A percentile compares a stretch with the other conserved stretches of the same genome.
phyloP scores from a whole-genome alignment of 2,888 invertebrate genomes.

The Nemotelus pantherinus region DNA sequence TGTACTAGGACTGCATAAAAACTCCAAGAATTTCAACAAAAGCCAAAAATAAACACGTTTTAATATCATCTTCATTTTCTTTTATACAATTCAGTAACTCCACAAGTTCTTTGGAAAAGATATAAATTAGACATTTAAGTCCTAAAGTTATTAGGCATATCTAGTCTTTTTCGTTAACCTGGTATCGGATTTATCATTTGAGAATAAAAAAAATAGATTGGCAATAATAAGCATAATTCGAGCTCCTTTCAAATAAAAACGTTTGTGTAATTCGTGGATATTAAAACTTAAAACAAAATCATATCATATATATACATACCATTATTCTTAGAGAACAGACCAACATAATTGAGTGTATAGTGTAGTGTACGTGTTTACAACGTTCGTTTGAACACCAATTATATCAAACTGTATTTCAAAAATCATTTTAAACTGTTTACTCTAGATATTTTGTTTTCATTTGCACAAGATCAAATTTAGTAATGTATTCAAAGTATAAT shows the following conservation, averaged over 20 bases:
- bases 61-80: neutral
- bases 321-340: too few species aligned
- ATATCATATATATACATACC: too few species aligned
- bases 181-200: neutral
- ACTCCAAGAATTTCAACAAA: slow-evolving; percentile 12
- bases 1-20: too few species aligned
- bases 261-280: neutral
- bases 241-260: neutral
- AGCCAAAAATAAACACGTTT: slow-evolving; percentile 11
- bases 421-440: too few species aligned
- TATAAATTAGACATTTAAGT: neutral
- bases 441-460: too few species aligned
- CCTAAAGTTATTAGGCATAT: neutral
- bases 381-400: too few species aligned
- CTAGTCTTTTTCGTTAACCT: slow-evolving; percentile 26
- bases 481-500: too few species aligned
- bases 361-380: too few species aligned
- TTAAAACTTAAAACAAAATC: too few species aligned
- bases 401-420: too few species aligned
- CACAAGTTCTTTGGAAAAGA: slow-evolving; percentile 18
- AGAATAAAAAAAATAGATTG: neutral
- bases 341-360: too few species aligned
- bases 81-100: slow-evolving; percentile 30
- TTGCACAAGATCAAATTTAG: too few species aligned
- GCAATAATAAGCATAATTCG: neutral